Base-by-base conservation (phyloP, 2,797 vertebrate genomes). In the Melanogrammus aeglefinus region DNA sequence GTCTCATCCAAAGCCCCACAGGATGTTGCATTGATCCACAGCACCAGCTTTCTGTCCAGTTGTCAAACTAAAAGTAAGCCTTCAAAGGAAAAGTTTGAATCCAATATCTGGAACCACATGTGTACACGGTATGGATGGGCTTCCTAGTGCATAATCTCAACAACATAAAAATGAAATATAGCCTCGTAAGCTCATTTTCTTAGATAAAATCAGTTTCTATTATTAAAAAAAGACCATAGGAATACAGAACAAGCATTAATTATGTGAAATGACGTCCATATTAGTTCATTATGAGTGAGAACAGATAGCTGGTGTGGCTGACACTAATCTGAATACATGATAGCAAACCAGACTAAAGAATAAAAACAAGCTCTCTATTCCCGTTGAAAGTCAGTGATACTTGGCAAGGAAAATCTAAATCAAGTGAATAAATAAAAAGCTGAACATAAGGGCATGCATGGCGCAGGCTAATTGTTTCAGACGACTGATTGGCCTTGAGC, bases 391-490 rank as follows among this genome's bases (percentile, higher is more conserved):
- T 27, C n/a, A 66, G 27, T 2, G n/a, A 66, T 3, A 66, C n/a
- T 66, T 66, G 57, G n/a, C n/a, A 12, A 66, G 3, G n/a, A 27
- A 27, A 66, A 66, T n/a, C 57, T 8, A 57, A 78, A 33, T 2
- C 44, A 79, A 71, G 31, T 29, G 33, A 47, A 47, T 31, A 21
- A 21, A n/a, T 21, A 31, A 63, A 81, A 13, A 75, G 33, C 27
- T n/a, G 47, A 80, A 72, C 24, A 51, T 76, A 35, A 84, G 74
- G 75, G 24, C 77, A 75, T 63, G 75, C 4, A 77, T 16, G 76
- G 38, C 2, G 71, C 57, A 1, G 21, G n/a, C 73, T 84, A 83
- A 87, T 87, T 85, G 84, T 75, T 86, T 72, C 72, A 80, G 76
- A 83, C 81, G 35, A 85, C 81, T 80, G 0, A 78, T 75, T 75